Conservation (phyloP, 2,113 vertebrate species). For the Azemiops feae region DNA sequence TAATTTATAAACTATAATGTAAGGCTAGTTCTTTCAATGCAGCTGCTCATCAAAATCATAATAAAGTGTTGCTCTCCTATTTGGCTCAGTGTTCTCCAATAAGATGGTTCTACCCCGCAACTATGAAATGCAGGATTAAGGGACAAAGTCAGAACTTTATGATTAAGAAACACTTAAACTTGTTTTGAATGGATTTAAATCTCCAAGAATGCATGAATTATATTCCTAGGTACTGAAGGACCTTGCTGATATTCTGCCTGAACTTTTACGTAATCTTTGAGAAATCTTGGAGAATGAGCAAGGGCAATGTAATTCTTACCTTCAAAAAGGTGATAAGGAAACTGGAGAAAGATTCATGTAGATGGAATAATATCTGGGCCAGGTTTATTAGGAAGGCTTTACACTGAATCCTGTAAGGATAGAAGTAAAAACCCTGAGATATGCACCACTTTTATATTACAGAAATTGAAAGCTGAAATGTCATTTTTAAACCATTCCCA, state of each 20-base stretch:
- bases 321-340: neutral
- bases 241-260: neutral
- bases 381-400: neutral
- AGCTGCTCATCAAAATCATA: neutral
- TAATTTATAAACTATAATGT: neutral
- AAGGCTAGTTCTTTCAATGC: neutral
- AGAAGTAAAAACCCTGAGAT: neutral
- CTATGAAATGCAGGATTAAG: neutral
- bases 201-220: neutral
- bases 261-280: neutral
- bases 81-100: neutral
- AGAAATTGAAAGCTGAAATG: neutral
- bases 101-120: neutral
- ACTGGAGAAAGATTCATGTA: neutral
- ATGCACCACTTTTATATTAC: neutral
- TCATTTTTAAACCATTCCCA: neutral
- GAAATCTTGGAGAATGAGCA: neutral
- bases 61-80: neutral
- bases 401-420: neutral
- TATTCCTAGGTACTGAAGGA: neutral
- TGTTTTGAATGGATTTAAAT: neutral
- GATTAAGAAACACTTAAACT: neutral
- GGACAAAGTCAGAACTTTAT: neutral
- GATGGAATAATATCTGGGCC: neutral
- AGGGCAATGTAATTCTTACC: neutral